These are phyloP conservation scores for Euschistus heros DNA, from an alignment of 1,140 invertebrate genomes.

Conservation along the genomic window DNA sequence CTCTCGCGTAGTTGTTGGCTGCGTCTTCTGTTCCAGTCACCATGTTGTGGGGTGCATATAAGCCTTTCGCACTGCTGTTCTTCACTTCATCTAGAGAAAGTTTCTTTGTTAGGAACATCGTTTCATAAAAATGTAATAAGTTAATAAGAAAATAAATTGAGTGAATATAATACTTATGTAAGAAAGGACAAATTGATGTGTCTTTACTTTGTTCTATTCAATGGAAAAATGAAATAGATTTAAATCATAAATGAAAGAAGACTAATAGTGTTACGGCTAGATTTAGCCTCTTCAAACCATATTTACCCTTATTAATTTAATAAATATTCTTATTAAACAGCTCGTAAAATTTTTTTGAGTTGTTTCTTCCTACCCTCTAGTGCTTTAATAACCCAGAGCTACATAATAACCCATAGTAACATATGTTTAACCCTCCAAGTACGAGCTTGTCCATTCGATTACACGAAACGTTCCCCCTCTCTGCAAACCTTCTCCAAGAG, in stretches of 20 bases:
- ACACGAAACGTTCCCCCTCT: too few relatives aligned
- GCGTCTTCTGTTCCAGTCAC: conserved; percentile 50
- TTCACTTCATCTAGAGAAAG: conserved; percentile 44
- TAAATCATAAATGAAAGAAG: neutral
- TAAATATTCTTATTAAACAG: too few relatives aligned
- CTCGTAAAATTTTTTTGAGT: too few relatives aligned
- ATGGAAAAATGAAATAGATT: neutral
- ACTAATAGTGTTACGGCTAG: neutral
- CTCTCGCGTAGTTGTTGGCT: conserved; percentile 45
- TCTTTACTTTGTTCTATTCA: neutral
- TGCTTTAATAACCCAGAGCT: too few relatives aligned
- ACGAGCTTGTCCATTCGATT: too few relatives aligned
- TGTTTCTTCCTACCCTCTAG: too few relatives aligned
- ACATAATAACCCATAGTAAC: too few relatives aligned
- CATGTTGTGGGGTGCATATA: conserved; percentile 46
- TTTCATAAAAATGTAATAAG: neutral
- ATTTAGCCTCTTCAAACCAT: too few relatives aligned
- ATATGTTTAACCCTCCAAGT: too few relatives aligned
- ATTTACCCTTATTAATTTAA: too few relatives aligned
- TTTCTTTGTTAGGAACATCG: neutral
- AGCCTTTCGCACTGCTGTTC: conserved; percentile 45
- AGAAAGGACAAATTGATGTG: neutral
- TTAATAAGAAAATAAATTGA: neutral
- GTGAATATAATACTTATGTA: neutral
- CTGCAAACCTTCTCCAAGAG: too few relatives aligned